Percentiles rank a stretch among this genome's conserved stretches.
These are phyloP conservation scores for Drosophila paulistorum DNA, from an alignment of 1,140 invertebrate species.

Conservation along the genomic window DNA sequence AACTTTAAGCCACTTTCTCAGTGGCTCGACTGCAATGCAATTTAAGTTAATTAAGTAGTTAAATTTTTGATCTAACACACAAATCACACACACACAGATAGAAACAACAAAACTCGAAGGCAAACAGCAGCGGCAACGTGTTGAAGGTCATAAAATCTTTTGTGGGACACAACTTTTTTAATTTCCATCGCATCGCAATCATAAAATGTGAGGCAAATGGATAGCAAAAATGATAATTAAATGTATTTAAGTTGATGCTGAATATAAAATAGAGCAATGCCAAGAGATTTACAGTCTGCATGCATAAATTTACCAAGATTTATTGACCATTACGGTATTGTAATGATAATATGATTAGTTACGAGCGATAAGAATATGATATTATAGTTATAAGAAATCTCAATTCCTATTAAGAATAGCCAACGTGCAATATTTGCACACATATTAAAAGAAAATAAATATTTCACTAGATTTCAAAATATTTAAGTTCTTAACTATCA, in stretches of 20 bases:
- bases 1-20: conserved; percentile 33
- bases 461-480: no score
- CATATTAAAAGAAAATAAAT: no score
- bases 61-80: conserved; percentile 59
- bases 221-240: conserved; percentile 8
- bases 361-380: no score
- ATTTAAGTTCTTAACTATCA: no score
- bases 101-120: conserved; percentile 14
- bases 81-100: conserved; percentile 34
- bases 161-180: conserved; percentile 8
- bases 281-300: background rate
- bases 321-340: no score
- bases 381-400: no score
- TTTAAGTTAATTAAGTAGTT: conserved; percentile 74
- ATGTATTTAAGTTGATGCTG: background rate
- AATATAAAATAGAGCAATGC: background rate
- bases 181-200: conserved; percentile 7
- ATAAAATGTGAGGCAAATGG: background rate
- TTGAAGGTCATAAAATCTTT: conserved; percentile 20
- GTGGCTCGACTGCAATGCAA: conserved; percentile 35
- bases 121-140: conserved; percentile 11
- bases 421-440: no score
- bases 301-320: no score
- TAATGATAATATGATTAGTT: no score
- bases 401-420: no score